A percentile compares a stretch with the other conserved stretches of the same genome.
These are phyloP conservation scores for Cosmorhoe ocellata DNA, from an alignment of 2,888 invertebrate species.

Conservation along the genomic window DNA sequence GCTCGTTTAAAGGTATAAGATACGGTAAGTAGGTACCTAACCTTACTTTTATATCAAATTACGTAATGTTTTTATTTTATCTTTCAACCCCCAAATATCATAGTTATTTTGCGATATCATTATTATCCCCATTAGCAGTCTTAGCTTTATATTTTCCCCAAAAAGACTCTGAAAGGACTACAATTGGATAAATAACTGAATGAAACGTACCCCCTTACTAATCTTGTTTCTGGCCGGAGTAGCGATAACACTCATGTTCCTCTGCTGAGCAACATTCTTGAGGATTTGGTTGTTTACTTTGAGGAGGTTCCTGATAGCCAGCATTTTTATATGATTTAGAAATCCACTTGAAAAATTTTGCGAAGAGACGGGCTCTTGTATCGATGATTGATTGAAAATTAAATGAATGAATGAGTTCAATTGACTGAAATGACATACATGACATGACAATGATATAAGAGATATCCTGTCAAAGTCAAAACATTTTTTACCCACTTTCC, in stretches of 20 bases:
- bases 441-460: too few species aligned
- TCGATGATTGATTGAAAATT: background rate
- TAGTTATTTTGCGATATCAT: background rate
- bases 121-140: background rate
- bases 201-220: conserved; percentile 58
- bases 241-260: conserved; percentile 63
- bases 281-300: conserved; percentile 56
- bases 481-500: too few species aligned
- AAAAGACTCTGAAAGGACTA: background rate
- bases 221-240: conserved; percentile 61
- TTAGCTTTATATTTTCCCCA: background rate
- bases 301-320: conserved; percentile 59
- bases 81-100: background rate
- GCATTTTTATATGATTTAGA: conserved; percentile 53
- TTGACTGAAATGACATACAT: too few species aligned
- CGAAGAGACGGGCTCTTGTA: background rate
- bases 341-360: conserved; percentile 10
- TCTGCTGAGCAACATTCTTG: conserved; percentile 62
- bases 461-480: background rate
- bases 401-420: too few species aligned
- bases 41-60: conserved; percentile 35
- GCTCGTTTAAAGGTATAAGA: too few species aligned
- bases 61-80: conserved; percentile 37
- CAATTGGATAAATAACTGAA: background rate
- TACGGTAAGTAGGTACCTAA: conserved; percentile 8